These are phyloP conservation scores for Deroptyus accipitrinus DNA, from an alignment of 2,113 vertebrate species.

Conservation along the genomic window DNA sequence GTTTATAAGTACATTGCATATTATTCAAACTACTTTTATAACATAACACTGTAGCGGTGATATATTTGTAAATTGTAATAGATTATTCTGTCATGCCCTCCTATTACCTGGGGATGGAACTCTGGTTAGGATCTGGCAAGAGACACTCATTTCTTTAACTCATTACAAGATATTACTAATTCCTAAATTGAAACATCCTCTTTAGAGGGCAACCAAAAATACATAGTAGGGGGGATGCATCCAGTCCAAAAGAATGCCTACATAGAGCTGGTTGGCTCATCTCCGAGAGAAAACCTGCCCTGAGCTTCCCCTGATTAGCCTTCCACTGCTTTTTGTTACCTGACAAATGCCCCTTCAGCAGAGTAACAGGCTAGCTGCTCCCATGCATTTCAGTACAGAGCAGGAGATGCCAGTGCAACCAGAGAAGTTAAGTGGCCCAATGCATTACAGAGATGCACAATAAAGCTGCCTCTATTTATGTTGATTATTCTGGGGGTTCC, in stretches of 20 bases:
- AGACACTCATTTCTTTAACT: neutral
- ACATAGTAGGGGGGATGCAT: neutral
- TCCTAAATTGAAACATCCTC: neutral
- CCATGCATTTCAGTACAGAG: neutral
- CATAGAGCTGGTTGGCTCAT: neutral
- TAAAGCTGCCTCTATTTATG: neutral
- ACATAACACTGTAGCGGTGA: neutral
- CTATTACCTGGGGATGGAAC: neutral
- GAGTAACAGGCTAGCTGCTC: neutral
- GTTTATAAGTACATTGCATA: neutral
- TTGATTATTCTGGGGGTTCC: neutral
- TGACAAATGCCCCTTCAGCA: neutral
- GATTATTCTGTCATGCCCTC: neutral
- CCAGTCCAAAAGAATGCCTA: neutral
- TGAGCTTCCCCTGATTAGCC: neutral
- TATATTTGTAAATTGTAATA: neutral
- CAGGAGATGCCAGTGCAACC: neutral
- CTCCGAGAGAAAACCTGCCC: neutral
- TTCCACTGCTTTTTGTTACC: neutral
- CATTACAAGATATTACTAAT: too few species aligned
- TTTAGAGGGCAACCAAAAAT: neutral
- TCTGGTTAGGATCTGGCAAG: neutral
- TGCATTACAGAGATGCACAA: neutral
- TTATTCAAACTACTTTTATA: neutral
- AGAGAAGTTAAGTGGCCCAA: neutral